Evolutionary conservation across 2,113 vertebrate genomes (phyloP).

Genomic region (Strix aluco): DNA sequence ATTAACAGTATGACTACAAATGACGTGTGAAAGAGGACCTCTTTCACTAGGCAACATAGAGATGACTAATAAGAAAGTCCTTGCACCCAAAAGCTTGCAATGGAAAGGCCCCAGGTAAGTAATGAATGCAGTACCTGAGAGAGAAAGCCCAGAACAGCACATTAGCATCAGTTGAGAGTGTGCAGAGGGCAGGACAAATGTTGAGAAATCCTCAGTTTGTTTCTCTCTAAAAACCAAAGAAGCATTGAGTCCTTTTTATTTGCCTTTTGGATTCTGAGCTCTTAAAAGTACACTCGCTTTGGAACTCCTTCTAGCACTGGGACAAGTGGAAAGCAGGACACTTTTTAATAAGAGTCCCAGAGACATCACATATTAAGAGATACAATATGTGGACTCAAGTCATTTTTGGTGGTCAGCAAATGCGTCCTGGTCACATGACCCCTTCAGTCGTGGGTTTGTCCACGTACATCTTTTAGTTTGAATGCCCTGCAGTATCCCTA

Average conservation of each 20-base stretch:
- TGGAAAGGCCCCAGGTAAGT: background rate
- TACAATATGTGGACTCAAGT: background rate
- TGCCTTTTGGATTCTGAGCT: background rate
- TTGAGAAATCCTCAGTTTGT: background rate
- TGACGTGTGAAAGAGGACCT: too few relatives aligned
- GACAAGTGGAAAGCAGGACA: background rate
- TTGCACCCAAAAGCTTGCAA: background rate
- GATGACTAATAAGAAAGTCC: background rate
- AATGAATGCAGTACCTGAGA: too few relatives aligned
- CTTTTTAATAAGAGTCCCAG: background rate
- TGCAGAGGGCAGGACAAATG: background rate
- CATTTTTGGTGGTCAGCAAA: background rate
- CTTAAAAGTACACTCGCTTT: background rate
- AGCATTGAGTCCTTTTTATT: background rate
- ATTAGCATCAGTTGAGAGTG: rapidly evolving
- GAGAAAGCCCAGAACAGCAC: background rate
- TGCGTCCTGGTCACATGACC: background rate
- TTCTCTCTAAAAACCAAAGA: background rate
- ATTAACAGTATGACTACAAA: background rate
- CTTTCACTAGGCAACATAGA: background rate
- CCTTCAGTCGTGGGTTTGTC: background rate
- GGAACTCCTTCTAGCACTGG: background rate
- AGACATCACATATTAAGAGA: background rate
- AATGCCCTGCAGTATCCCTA: rapidly evolving
- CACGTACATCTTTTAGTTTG: background rate